Conservation (phyloP, 2,888 invertebrate genomes). For the Maniola hyperantus region DNA sequence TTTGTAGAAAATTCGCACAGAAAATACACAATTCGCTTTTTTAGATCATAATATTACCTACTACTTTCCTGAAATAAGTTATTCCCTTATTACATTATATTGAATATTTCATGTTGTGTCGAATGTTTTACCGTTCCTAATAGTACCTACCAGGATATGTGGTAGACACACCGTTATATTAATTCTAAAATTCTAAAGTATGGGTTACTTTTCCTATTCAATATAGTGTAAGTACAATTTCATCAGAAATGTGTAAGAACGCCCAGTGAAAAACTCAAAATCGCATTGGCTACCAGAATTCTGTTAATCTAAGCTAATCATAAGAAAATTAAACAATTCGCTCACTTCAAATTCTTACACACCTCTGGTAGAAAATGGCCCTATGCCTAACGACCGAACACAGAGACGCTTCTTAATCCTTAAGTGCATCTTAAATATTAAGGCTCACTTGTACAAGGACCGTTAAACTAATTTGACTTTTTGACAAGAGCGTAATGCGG, state of each 20-base stretch:
- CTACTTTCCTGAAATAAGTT: background rate
- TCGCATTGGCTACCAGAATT: background rate
- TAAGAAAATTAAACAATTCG: background rate
- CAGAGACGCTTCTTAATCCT: background rate
- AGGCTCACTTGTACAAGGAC: too few species aligned
- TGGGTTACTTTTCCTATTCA: background rate
- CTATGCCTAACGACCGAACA: background rate
- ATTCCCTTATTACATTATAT: background rate
- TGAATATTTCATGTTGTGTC: background rate
- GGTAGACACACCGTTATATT: too few species aligned
- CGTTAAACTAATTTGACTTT: too few species aligned
- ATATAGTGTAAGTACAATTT: background rate
- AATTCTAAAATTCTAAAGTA: background rate
- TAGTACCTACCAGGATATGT: too few species aligned
- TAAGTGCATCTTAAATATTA: too few species aligned
- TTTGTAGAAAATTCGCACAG: too few species aligned
- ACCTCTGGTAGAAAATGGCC: background rate
- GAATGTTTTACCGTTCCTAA: background rate
- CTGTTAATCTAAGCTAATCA: background rate
- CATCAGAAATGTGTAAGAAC: background rate
- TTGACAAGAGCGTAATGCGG: too few species aligned
- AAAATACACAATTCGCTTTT: conserved; percentile 8
- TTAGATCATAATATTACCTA: background rate
- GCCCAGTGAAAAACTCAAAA: background rate
- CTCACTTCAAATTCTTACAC: background rate